phyloP scores from a whole-genome alignment of 1,140 invertebrate genomes.

The Teleopsis dalmanni region DNA sequence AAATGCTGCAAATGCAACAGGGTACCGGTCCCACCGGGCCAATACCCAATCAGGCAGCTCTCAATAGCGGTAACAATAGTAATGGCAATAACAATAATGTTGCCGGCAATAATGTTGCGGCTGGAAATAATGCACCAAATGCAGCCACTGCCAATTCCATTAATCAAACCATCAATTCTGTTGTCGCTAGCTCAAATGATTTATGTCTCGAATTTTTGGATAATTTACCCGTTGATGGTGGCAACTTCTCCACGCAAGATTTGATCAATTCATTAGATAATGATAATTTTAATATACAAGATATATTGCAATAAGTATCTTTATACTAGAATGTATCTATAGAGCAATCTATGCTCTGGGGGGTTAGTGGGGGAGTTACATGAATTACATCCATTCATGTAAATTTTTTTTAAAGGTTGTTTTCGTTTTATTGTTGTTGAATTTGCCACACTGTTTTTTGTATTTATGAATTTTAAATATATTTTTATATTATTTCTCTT shows the following conservation, averaged over 20 bases:
- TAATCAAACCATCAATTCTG: slow-evolving; percentile 47
- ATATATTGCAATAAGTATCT: slow-evolving; percentile 29
- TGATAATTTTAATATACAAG: slow-evolving; percentile 40
- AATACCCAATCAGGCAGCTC: slow-evolving; percentile 21
- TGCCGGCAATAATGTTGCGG: slow-evolving; percentile 18
- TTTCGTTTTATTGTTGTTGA: too few relatives aligned
- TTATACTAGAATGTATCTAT: too few relatives aligned
- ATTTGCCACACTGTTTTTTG: too few relatives aligned
- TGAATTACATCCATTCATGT: too few relatives aligned
- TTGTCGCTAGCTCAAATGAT: slow-evolving; percentile 55
- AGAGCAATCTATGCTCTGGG: too few relatives aligned
- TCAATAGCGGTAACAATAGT: slow-evolving; percentile 18
- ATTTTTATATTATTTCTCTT: too few relatives aligned
- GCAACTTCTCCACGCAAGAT: slow-evolving; percentile 67
- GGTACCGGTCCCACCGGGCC: slow-evolving; percentile 13
- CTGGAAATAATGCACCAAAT: slow-evolving; percentile 18
- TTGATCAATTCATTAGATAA: slow-evolving; percentile 58
- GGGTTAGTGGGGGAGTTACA: too few relatives aligned
- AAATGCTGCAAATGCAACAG: slow-evolving; percentile 43
- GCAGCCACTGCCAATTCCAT: slow-evolving; percentile 45
- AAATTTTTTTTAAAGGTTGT: too few relatives aligned
- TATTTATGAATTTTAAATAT: too few relatives aligned
- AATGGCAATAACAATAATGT: slow-evolving; percentile 7
- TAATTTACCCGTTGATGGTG: slow-evolving; percentile 62
- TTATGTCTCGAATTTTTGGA: slow-evolving; percentile 76